Conservation (phyloP, 2,113 vertebrate species). For the Dryoscopus gambensis region DNA sequence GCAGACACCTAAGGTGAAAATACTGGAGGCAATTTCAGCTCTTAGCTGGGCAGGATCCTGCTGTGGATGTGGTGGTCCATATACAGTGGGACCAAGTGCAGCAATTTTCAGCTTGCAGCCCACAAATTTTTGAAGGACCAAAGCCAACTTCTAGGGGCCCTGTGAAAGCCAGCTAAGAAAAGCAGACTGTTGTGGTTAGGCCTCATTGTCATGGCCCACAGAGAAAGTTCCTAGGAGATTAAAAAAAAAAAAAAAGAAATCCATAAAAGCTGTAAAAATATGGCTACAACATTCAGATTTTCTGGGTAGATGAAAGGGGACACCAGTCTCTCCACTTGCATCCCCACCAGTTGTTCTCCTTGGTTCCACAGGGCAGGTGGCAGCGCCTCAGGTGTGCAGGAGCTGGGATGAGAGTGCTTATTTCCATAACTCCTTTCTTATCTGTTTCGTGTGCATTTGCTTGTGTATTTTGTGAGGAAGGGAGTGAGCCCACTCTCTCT, state of each 20-base stretch:
- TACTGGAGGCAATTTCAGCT: background rate
- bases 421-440: background rate
- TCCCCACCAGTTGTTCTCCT: background rate
- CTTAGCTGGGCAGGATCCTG: background rate
- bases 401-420: background rate
- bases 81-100: background rate
- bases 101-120: background rate
- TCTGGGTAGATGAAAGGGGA: background rate
- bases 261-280: background rate
- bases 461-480: background rate
- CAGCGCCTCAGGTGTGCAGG: background rate
- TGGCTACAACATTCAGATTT: background rate
- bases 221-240: background rate
- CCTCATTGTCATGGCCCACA: background rate
- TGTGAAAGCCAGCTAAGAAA: constrained; percentile 5
- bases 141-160: background rate
- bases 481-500: background rate
- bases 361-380: background rate
- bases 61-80: background rate
- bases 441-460: background rate
- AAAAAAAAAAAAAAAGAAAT: background rate
- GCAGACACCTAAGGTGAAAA: background rate
- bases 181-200: background rate
- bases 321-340: background rate
- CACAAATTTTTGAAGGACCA: background rate